These are phyloP conservation scores for Epirrita christyi DNA, from an alignment of 2,888 invertebrate species.

Conservation along the genomic window DNA sequence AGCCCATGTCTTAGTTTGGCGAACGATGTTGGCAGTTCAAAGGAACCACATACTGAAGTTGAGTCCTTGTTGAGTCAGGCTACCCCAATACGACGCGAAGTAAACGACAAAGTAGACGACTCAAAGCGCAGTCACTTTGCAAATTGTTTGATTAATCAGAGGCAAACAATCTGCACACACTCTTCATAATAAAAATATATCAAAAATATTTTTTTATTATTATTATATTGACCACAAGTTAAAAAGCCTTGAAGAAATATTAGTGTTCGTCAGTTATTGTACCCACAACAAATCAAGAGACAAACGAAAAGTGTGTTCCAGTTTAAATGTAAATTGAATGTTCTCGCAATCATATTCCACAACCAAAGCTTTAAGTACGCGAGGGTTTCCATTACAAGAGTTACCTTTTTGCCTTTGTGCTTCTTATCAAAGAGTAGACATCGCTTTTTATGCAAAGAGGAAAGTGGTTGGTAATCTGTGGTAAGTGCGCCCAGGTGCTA, in stretches of 20 bases:
- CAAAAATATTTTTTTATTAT: no score
- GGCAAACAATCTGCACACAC: background rate
- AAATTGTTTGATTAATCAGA: background rate
- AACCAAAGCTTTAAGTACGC: slow-evolving; percentile 13
- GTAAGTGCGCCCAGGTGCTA: slow-evolving; percentile 68
- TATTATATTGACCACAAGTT: background rate
- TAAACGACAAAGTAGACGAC: slow-evolving; percentile 53
- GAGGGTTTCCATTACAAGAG: slow-evolving; percentile 12
- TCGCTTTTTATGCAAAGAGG: slow-evolving; percentile 58
- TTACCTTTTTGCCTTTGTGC: slow-evolving; percentile 1
- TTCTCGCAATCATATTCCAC: slow-evolving; percentile 18
- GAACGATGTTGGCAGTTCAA: slow-evolving; percentile 42
- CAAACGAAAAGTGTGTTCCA: slow-evolving; percentile 1
- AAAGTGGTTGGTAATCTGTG: slow-evolving; percentile 60
- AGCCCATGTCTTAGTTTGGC: background rate
- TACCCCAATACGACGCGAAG: slow-evolving; percentile 49
- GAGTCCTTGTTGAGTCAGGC: slow-evolving; percentile 55
- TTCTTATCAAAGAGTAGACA: slow-evolving; percentile 29
- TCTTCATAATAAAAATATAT: background rate
- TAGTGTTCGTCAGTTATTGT: background rate
- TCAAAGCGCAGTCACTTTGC: slow-evolving; percentile 38
- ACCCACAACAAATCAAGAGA: background rate
- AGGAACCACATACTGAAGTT: slow-evolving; percentile 61
- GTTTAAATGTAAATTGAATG: slow-evolving; percentile 13
- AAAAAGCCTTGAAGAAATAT: background rate